These are phyloP conservation scores for Zaprionus gabonicus DNA, from an alignment of 1,140 invertebrate species.

Conservation along the genomic window DNA sequence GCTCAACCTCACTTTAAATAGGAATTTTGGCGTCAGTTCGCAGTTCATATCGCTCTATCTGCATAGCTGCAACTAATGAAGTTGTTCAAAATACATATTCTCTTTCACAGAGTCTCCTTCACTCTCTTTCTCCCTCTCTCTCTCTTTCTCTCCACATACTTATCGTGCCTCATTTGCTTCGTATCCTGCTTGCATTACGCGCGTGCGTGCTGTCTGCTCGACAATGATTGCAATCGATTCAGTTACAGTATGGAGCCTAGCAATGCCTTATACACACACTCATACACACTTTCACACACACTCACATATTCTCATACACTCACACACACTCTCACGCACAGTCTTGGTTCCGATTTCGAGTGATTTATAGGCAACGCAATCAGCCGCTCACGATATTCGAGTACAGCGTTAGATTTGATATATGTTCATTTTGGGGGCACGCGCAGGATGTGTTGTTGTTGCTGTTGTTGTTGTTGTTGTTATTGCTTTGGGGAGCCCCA, in stretches of 20 bases:
- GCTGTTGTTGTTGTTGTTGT: slow-evolving; percentile 17
- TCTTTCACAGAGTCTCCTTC: slow-evolving; percentile 19
- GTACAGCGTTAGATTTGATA: slow-evolving; percentile 78
- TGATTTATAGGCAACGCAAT: slow-evolving; percentile 78
- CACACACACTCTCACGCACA: slow-evolving; percentile 6
- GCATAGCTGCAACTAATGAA: slow-evolving; percentile 61
- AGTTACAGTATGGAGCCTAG: slow-evolving; percentile 30
- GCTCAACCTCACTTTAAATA: background rate
- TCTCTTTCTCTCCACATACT: background rate
- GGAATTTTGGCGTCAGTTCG: slow-evolving; percentile 15
- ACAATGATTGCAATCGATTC: slow-evolving; percentile 76
- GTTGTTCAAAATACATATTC: slow-evolving; percentile 51
- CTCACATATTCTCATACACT: background rate
- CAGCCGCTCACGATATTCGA: slow-evolving; percentile 74
- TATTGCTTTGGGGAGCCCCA: slow-evolving; percentile 48
- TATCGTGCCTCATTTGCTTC: slow-evolving; percentile 11
- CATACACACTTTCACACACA: slow-evolving; percentile 30
- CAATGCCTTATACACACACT: background rate
- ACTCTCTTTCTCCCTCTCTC: background rate
- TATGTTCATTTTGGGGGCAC: slow-evolving; percentile 80
- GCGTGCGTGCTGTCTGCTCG: slow-evolving; percentile 76
- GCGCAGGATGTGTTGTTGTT: slow-evolving; percentile 69
- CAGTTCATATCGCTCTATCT: slow-evolving; percentile 39
- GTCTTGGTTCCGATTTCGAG: slow-evolving; percentile 55
- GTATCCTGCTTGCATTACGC: slow-evolving; percentile 52